Percentiles rank a stretch among this genome's conserved stretches.
Evolutionary conservation across 2,888 invertebrate genomes (phyloP).

Genomic region (Cephus spinipes): DNA sequence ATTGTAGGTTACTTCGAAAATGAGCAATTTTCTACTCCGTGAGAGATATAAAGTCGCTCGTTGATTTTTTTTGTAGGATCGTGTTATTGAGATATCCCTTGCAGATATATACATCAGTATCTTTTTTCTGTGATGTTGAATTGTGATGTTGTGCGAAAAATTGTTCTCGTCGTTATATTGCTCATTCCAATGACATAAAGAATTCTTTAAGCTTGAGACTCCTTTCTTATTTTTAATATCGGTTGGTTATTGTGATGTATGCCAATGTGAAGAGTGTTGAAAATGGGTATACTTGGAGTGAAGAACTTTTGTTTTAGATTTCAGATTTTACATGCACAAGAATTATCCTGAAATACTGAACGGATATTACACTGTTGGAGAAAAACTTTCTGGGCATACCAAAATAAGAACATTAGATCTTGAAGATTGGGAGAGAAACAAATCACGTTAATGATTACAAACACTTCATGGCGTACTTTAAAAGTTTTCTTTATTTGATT

Average conservation of each 20-base stretch:
- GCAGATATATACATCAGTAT: neutral
- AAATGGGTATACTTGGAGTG: no score
- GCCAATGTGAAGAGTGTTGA: no score
- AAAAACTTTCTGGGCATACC: slow-evolving; percentile 67
- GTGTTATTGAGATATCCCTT: no score
- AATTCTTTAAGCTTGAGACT: no score
- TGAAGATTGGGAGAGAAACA: slow-evolving; percentile 72
- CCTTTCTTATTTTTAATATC: no score
- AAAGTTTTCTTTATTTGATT: slow-evolving; percentile 47
- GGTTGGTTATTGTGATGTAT: no score
- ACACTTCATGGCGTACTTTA: slow-evolving; percentile 67
- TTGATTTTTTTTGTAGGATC: no score
- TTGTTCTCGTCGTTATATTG: no score
- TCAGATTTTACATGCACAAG: slow-evolving; percentile 76
- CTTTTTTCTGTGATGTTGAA: slow-evolving; percentile 5
- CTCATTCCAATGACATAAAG: no score
- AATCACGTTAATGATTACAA: slow-evolving; percentile 67
- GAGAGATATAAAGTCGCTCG: no score
- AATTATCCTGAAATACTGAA: slow-evolving; percentile 77
- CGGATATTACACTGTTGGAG: slow-evolving; percentile 78
- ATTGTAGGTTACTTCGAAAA: neutral
- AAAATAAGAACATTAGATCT: slow-evolving; percentile 66
- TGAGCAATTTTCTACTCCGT: no score
- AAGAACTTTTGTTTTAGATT: slow-evolving; percentile 69
- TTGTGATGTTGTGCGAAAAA: slow-evolving; percentile 31